Conservation (phyloP, 1,140 invertebrate species). For the Hesperophylax magnus region DNA sequence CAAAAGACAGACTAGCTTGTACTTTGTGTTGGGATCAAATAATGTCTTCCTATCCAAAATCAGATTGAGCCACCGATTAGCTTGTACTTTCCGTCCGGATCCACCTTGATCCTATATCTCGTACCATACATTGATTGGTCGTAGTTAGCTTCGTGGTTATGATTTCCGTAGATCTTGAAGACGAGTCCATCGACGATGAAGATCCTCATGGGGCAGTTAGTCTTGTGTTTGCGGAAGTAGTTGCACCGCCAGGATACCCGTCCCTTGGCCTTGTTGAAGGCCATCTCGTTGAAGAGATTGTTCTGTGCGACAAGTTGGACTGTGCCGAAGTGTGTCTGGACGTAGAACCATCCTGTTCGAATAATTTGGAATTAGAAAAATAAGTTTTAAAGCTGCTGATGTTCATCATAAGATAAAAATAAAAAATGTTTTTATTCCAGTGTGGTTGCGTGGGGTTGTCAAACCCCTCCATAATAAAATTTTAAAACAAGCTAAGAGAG, state of each 20-base stretch:
- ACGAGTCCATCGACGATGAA: constrained; percentile 34
- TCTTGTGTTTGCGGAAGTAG: constrained; percentile 34
- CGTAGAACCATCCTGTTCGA: constrained; percentile 38
- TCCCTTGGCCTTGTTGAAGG: constrained; percentile 5
- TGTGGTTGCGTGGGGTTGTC: too few relatives aligned
- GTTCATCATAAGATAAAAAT: background rate
- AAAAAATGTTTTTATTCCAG: background rate
- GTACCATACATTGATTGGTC: background rate
- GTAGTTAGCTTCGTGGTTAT: constrained; percentile 41
- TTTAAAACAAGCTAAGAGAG: too few relatives aligned
- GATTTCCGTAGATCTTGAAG: constrained; percentile 4
- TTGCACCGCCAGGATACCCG: constrained; percentile 43
- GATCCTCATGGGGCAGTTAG: constrained; percentile 33
- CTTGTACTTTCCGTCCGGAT: constrained; percentile 29
- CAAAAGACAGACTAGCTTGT: too few relatives aligned
- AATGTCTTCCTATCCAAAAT: background rate
- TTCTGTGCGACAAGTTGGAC: constrained; percentile 39
- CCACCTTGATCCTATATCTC: background rate
- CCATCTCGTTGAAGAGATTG: constrained; percentile 40
- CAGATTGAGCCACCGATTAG: background rate
- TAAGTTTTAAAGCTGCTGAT: background rate
- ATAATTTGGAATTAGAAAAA: background rate
- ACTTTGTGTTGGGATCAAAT: background rate
- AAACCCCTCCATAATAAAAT: too few relatives aligned
- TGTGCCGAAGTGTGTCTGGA: constrained; percentile 7